Base-by-base conservation (phyloP, 2,797 vertebrate species). In the Danionella dracula region DNA sequence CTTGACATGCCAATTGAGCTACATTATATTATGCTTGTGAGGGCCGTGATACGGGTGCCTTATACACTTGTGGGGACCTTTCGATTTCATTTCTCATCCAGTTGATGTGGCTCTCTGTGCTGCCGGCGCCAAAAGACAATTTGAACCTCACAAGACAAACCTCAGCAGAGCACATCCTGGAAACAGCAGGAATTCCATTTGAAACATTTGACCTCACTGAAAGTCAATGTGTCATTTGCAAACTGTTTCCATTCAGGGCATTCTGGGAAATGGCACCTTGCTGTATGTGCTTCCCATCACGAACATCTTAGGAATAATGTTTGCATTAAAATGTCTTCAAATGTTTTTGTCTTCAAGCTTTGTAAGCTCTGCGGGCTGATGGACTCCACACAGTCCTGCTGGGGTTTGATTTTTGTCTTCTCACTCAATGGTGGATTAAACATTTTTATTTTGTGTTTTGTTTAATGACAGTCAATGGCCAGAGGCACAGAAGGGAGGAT, bases 381-480 rank as follows among this genome's bases (percentile, higher is more conserved):
- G 21, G 8, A 21, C 12, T 29, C 29, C 15, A 3, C 38, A 8
- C 35, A 48, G 56, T 55, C 21, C 16, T 66, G 51, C 20, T 56
- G 42, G 56, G 38, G 29, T 66, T 38, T 57, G 12, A 48, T 38
- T 35, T 42, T 1, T 46, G 29, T 32, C 38, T 16, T 20, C 54
- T 46, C 31, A 54, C 31, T 51, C 51, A 64, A 42, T 64, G 27
- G 32, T n/a, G 4, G 20, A 48, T 32, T 9, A 8, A 45, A 38
- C 5, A n/a, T 20, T 56, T 57, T 48, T 46, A 56, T 66, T 48
- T 56, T 48, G 46, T 51, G 29, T 56, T 56, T 41, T 20, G 21
- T 19, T 27, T 57, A 66, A 66, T 57, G 53, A 48, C 42, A 56
- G 63, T 35, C 20, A n/a, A 49, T 48, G 53, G 32, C 63, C 63